These are phyloP conservation scores for Drosophila simulans DNA, from an alignment of 1,140 invertebrate genomes.

Conservation along the genomic window DNA sequence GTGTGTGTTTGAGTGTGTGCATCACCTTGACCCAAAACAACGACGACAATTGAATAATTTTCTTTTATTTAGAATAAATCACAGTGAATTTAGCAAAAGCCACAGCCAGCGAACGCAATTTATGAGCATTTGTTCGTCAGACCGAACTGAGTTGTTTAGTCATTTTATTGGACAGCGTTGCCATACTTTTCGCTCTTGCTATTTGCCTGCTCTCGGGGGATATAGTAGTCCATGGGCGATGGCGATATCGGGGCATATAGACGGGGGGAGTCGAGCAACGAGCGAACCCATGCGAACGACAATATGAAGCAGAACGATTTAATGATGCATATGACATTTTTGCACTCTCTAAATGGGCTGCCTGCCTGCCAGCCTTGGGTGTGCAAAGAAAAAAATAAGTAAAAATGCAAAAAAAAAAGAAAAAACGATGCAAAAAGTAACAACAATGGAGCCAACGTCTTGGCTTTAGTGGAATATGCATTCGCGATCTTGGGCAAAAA, in stretches of 20 bases:
- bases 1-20: conserved; percentile 28
- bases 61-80: conserved; percentile 83
- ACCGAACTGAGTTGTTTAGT: conserved; percentile 73
- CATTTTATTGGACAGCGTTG: conserved; percentile 79
- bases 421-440: conserved; percentile 11
- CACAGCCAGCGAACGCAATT: conserved; percentile 56
- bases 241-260: background rate
- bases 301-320: conserved; percentile 84
- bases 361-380: conserved; percentile 51
- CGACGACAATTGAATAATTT: conserved; percentile 82
- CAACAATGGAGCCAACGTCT: conserved; percentile 60
- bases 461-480: conserved; percentile 54
- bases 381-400: conserved; percentile 24
- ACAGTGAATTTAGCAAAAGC: conserved; percentile 74
- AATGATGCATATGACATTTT: conserved; percentile 84
- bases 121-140: conserved; percentile 68
- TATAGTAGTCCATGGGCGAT: conserved; percentile 11
- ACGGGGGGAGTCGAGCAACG: background rate
- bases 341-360: conserved; percentile 83
- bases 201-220: conserved; percentile 36
- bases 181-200: conserved; percentile 69
- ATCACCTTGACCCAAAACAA: conserved; percentile 81
- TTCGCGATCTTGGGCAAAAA: conserved; percentile 17
- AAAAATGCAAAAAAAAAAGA: background rate
- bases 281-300: conserved; percentile 64